These are phyloP conservation scores for Etheostoma spectabile DNA, from an alignment of 2,113 vertebrate species.

Conservation along the genomic window DNA sequence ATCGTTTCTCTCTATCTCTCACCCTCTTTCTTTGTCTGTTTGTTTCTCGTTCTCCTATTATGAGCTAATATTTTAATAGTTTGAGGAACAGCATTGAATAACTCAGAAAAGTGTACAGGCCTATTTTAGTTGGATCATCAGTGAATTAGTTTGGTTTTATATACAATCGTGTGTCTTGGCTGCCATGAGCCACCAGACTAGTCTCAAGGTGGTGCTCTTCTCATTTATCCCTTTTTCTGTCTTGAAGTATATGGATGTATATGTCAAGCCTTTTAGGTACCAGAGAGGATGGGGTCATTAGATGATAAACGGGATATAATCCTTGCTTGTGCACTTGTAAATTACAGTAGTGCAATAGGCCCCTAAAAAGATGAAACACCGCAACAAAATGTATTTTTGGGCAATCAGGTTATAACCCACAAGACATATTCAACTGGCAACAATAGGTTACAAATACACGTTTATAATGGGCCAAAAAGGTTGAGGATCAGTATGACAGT, in stretches of 20 bases:
- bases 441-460: background rate
- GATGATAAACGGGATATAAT: background rate
- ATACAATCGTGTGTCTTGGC: background rate
- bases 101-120: background rate
- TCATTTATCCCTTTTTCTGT: background rate
- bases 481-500: background rate
- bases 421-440: background rate
- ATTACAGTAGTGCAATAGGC: background rate
- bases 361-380: background rate
- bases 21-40: conserved; percentile 11
- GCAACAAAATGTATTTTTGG: background rate
- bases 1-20: conserved; percentile 20
- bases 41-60: background rate
- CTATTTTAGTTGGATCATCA: background rate
- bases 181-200: background rate
- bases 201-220: background rate
- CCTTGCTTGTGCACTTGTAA: background rate
- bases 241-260: background rate
- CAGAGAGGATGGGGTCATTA: background rate
- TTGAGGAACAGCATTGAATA: background rate
- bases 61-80: background rate
- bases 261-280: background rate
- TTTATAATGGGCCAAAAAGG: background rate
- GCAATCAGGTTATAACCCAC: background rate
- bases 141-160: background rate